Base-by-base conservation (phyloP, 2,797 vertebrate species). In the Discoglossus pictus region DNA sequence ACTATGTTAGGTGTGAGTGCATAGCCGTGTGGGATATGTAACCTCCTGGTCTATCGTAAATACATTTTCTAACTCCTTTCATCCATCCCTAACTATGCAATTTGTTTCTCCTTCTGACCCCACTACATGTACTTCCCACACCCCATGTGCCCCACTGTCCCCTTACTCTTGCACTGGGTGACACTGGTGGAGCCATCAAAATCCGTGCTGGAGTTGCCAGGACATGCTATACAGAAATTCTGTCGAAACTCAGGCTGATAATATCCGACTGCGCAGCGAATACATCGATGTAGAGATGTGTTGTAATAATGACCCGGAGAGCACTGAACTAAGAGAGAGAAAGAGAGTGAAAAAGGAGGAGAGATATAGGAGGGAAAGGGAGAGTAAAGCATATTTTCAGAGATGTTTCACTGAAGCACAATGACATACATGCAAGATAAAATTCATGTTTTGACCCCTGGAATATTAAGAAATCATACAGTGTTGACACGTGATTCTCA, bases 231-330 rank as follows among this genome's bases (percentile, higher is more conserved):
- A 60, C 97, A 99, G 86, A 96, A 97, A 78, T 99, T 99, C 88
- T 99, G 97, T 8, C 95, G 88, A 51, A 98, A 98, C 74, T 99
- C 95, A 0, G 95, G 95, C 83, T 98, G 97, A 78, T 98, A 98
- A 61, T 94, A 97, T 25, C 94, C 95, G 77, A 94, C 78, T 0
- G 93, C 82, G 50, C 97, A 99, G 83, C 96, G 97, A 84, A 98
- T 98, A 46, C 97, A 98, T 52, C 95, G 92, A 58, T 99, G 97
- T 1, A 93, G 92, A 0, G 92, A 92, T 1, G 91, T 99, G 85
- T 99, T 98, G 84, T 99, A 99, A 84, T 95, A 98, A 79, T 99
- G 97, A 59, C 97, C 95, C 0, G 95, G 93, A 35, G 93, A 96
- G 68, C 94, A 98, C 76, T 96, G 94, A 73, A 97, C 95, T 98